A percentile compares a stretch with the other conserved stretches of the same genome.
Conservation (phyloP, 2,888 invertebrate species). For the Cheiracanthium punctorium region DNA sequence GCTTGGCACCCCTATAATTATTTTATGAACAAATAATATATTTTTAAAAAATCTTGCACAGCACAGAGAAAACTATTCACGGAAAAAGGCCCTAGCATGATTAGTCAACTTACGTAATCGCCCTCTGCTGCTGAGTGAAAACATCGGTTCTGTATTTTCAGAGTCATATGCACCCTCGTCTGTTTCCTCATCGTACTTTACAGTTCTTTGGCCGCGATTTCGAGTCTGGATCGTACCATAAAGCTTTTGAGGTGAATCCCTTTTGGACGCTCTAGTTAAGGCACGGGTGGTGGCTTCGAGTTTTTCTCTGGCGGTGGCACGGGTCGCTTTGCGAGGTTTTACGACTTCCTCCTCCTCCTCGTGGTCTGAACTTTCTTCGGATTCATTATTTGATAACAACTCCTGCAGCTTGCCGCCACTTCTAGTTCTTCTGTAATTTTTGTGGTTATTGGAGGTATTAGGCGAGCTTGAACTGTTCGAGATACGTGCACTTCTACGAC, state of each 20-base stretch:
- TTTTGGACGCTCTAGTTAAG: conserved; percentile 45
- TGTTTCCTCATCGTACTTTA: conserved; percentile 74
- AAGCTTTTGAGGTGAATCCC: conserved; percentile 1
- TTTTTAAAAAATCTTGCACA: neutral
- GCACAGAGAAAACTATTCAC: conserved; percentile 27
- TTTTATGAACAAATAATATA: neutral
- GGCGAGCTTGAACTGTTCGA: conserved; percentile 25
- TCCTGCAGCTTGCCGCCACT: conserved; percentile 14
- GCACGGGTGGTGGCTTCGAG: conserved; percentile 61
- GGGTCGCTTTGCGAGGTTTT: conserved; percentile 41
- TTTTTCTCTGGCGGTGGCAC: conserved; percentile 65
- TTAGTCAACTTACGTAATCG: conserved; percentile 86
- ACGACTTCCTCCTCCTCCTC: too few species aligned
- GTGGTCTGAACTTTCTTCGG: conserved; percentile 27
- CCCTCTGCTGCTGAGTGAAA: conserved; percentile 85
- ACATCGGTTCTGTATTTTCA: conserved; percentile 68
- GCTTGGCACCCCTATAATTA: neutral
- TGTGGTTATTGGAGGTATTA: conserved; percentile 28
- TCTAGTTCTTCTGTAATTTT: neutral
- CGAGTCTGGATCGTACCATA: conserved; percentile 51
- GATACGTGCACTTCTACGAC: conserved; percentile 13
- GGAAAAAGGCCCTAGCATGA: conserved; percentile 73
- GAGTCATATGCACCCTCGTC: conserved; percentile 72
- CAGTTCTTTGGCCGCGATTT: conserved; percentile 76
- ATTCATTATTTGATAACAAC: conserved; percentile 22